These are phyloP conservation scores for Drosophila silvestris DNA, from an alignment of 2,888 invertebrate species.

Conservation along the genomic window DNA sequence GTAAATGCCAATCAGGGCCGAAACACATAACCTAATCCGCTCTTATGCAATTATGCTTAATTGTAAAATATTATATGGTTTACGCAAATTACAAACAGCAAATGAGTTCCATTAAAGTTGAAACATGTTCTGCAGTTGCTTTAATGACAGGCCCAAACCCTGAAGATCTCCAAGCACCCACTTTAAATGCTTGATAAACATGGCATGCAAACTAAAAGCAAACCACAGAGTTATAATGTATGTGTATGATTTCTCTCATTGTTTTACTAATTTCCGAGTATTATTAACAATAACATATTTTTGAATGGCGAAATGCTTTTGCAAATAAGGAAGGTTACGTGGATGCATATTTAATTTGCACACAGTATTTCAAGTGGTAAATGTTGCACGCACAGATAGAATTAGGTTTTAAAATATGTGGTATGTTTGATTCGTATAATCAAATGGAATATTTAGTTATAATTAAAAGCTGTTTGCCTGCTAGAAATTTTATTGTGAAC, in stretches of 20 bases:
- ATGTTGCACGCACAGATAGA: not conserved
- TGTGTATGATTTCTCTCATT: not conserved
- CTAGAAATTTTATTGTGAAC: not conserved
- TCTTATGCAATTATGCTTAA: constrained; percentile 74
- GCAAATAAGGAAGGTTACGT: constrained; percentile 19
- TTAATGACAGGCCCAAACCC: constrained; percentile 27
- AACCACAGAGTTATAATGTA: constrained; percentile 35
- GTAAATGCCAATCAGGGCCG: constrained; percentile 43
- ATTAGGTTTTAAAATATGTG: not conserved
- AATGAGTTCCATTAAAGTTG: constrained; percentile 44
- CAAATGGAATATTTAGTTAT: not conserved
- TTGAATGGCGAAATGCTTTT: constrained; percentile 3
- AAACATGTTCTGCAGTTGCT: constrained; percentile 60
- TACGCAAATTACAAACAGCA: constrained; percentile 67
- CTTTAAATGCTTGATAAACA: constrained; percentile 18
- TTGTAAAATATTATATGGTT: constrained; percentile 71
- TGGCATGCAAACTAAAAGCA: constrained; percentile 35
- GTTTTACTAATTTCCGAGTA: not conserved
- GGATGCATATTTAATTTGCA: constrained; percentile 6
- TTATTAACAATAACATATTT: constrained; percentile 31
- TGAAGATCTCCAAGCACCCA: not conserved
- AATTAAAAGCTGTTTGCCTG: not conserved
- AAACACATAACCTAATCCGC: constrained; percentile 34
- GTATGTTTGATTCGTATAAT: not conserved
- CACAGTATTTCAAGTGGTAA: not conserved